Evolutionary conservation across 2,797 vertebrate species (phyloP).

Genomic region (Sphaeramia orbicularis): DNA sequence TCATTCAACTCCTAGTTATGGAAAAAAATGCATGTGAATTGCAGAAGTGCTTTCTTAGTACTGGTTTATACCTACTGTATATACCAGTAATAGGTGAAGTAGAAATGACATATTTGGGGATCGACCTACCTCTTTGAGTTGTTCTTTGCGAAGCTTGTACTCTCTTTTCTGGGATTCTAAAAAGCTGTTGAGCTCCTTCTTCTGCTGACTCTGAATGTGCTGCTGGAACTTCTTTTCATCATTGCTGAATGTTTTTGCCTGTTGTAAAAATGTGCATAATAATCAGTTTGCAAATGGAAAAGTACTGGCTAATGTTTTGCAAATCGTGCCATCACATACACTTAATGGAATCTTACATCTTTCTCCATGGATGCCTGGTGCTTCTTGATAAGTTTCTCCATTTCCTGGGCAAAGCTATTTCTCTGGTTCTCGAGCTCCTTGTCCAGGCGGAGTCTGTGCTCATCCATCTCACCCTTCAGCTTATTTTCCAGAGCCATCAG

Average conservation of each 20-base stretch:
- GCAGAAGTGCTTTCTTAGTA: not conserved
- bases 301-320: not conserved
- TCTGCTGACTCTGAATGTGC: conserved; percentile 98
- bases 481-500: conserved; percentile 98
- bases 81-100: no score
- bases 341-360: conserved; percentile 86
- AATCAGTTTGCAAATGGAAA: conserved; percentile 4
- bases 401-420: conserved; percentile 96
- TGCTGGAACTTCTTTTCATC: conserved; percentile 99
- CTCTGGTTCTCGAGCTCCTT: conserved; percentile 99
- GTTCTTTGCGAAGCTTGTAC: conserved; percentile 98
- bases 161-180: conserved; percentile 97
- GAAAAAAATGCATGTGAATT: conserved; percentile 2
- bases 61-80: not conserved
- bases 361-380: conserved; percentile 97
- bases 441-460: conserved; percentile 97
- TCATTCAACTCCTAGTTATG: conserved; percentile 92
- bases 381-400: conserved; percentile 99
- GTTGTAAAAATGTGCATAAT: conserved; percentile 16
- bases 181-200: conserved; percentile 97
- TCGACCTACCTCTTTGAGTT: conserved; percentile 93
- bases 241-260: conserved; percentile 95
- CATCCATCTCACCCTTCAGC: conserved; percentile 98
- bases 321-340: conserved; percentile 7
- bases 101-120: not conserved